phyloP scores from a whole-genome alignment of 2,797 vertebrate species.

The Phalanger gymnotis region DNA sequence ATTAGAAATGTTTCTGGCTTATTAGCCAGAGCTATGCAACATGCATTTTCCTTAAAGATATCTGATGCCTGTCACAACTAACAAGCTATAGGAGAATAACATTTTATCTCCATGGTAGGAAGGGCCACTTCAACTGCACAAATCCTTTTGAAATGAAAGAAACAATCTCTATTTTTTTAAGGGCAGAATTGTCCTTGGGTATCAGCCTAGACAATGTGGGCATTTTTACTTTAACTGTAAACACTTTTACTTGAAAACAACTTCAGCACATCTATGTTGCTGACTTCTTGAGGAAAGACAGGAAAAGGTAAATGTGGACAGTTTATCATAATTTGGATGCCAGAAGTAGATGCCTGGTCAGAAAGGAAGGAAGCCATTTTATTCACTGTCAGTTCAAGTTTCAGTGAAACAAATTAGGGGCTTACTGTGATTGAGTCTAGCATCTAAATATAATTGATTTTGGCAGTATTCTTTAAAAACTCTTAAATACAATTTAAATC shows the following conservation, averaged over 20 bases:
- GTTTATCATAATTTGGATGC: neutral
- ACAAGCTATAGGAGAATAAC: neutral
- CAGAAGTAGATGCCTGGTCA: neutral
- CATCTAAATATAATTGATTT: constrained; percentile 57
- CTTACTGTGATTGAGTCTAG: constrained; percentile 46
- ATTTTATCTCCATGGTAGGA: neutral
- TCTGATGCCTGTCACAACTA: neutral
- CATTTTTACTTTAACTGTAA: neutral
- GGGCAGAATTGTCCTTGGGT: neutral
- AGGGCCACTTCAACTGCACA: neutral
- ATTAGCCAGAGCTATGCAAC: neutral
- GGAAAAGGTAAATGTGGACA: neutral
- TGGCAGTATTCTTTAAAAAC: neutral
- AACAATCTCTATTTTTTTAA: neutral
- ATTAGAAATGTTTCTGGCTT: neutral
- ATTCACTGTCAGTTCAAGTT: neutral
- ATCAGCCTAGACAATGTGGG: neutral
- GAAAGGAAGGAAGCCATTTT: constrained; percentile 2
- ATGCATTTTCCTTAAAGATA: neutral
- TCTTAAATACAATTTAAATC: neutral
- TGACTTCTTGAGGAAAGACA: neutral
- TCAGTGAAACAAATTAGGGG: neutral
- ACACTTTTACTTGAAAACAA: neutral
- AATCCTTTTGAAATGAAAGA: neutral
- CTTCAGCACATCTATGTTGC: neutral